Conservation (phyloP, 1,140 invertebrate genomes). For the Linepithema humile region DNA sequence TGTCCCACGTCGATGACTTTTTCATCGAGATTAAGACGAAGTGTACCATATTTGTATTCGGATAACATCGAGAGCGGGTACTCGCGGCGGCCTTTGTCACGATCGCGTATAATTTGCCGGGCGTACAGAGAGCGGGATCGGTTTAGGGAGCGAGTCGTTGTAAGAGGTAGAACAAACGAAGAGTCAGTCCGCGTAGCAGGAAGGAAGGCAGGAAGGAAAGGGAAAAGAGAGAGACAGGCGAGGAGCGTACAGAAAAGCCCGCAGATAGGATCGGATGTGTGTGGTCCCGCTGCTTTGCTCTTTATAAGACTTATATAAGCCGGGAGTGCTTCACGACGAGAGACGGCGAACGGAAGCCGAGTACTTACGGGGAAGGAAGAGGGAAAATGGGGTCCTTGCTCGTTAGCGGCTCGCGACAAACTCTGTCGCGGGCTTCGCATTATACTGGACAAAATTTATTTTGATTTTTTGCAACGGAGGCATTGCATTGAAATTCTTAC, state of each 20-base stretch:
- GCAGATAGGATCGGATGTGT: slow-evolving; percentile 84
- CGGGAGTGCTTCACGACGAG: slow-evolving; percentile 68
- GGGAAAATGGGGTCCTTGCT: slow-evolving; percentile 76
- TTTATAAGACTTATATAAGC: slow-evolving; percentile 84
- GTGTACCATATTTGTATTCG: not conserved
- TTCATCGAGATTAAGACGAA: not conserved
- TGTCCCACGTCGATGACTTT: not conserved
- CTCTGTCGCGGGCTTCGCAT: slow-evolving; percentile 64
- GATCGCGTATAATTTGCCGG: slow-evolving; percentile 65
- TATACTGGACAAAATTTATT: slow-evolving; percentile 16
- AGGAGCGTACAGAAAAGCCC: slow-evolving; percentile 67
- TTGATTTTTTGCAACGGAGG: not conserved
- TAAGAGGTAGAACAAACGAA: slow-evolving; percentile 55
- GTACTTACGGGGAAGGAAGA: slow-evolving; percentile 20
- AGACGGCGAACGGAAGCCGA: slow-evolving; percentile 45
- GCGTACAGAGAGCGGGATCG: slow-evolving; percentile 53
- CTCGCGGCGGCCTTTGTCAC: slow-evolving; percentile 47
- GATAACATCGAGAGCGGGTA: slow-evolving; percentile 49
- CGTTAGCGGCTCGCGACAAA: slow-evolving; percentile 84
- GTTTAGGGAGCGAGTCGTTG: slow-evolving; percentile 55
- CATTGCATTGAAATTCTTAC: not conserved
- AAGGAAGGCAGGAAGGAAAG: slow-evolving; percentile 68
- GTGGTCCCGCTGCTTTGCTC: slow-evolving; percentile 83
- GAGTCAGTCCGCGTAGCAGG: slow-evolving; percentile 26
- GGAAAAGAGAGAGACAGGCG: slow-evolving; percentile 64